phyloP scores from a whole-genome alignment of 2,888 invertebrate species.

The Synanthedon tipuliformis region DNA sequence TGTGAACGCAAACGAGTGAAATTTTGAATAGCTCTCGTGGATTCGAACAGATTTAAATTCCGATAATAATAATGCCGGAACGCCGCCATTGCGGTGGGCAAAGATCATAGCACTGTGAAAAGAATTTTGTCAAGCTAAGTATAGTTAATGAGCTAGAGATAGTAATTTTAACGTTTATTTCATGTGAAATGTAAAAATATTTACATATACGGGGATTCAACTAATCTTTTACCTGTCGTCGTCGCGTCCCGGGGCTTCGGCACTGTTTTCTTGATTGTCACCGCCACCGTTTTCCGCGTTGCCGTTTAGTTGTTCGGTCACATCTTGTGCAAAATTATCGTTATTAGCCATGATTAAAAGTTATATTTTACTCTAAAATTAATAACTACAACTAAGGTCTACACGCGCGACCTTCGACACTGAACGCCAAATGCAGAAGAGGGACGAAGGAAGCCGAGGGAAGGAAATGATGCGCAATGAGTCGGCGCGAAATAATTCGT shows the following conservation, averaged over 20 bases:
- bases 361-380: conserved; percentile 68
- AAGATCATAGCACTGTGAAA: conserved; percentile 9
- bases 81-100: conserved; percentile 59
- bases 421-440: conserved; percentile 68
- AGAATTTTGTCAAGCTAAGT: conserved; percentile 1
- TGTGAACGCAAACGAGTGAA: conserved; percentile 45
- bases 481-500: conserved; percentile 42
- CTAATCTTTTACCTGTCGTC: conserved; percentile 78
- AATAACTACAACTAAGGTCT: conserved; percentile 60
- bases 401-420: conserved; percentile 62
- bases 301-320: conserved; percentile 75
- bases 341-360: conserved; percentile 76
- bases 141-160: neutral
- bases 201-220: neutral
- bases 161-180: neutral
- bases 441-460: conserved; percentile 20
- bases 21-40: conserved; percentile 58
- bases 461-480: conserved; percentile 27
- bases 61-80: conserved; percentile 47
- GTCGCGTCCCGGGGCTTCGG: conserved; percentile 82
- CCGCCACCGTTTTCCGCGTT: conserved; percentile 74
- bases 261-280: conserved; percentile 78
- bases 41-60: conserved; percentile 51
- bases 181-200: conserved; percentile 6
- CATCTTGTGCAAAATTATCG: conserved; percentile 84